A percentile compares a stretch with the other conserved stretches of the same genome.
Conservation (phyloP, 2,888 invertebrate species). For the Ctena decussata region DNA sequence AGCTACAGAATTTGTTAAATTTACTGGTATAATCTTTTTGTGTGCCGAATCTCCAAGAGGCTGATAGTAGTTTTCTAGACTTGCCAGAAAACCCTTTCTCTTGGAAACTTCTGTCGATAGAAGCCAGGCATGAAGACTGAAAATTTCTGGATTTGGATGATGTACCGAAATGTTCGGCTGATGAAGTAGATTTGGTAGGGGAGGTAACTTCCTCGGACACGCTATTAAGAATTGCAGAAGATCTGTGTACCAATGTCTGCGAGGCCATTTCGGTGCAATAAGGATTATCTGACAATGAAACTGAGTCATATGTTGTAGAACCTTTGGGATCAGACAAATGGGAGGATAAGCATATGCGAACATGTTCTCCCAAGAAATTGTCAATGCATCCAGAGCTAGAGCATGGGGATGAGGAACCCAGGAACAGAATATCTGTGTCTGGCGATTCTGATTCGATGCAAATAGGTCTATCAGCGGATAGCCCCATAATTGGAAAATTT, state of each 20-base stretch:
- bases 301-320: constrained; percentile 25
- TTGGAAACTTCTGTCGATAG: constrained; percentile 45
- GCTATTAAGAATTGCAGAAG: constrained; percentile 33
- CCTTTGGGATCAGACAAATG: constrained; percentile 43
- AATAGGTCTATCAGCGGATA: constrained; percentile 44
- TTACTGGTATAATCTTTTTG: constrained; percentile 51
- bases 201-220: constrained; percentile 35
- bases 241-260: constrained; percentile 40
- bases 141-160: constrained; percentile 45
- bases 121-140: constrained; percentile 59
- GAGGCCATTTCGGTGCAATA: constrained; percentile 52
- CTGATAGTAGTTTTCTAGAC: constrained; percentile 48
- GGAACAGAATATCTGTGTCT: constrained; percentile 38
- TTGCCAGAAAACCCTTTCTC: constrained; percentile 48
- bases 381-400: constrained; percentile 54
- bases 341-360: constrained; percentile 59
- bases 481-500: background rate
- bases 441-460: constrained; percentile 32
- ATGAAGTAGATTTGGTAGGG: constrained; percentile 18
- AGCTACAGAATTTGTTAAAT: constrained; percentile 46
- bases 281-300: constrained; percentile 37
- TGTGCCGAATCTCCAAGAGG: constrained; percentile 53
- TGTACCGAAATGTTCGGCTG: constrained; percentile 43
- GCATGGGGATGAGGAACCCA: constrained; percentile 38
- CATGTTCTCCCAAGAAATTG: constrained; percentile 45